These are phyloP conservation scores for Sebastes variabilis DNA, from an alignment of 2,797 vertebrate genomes.

Conservation along the genomic window DNA sequence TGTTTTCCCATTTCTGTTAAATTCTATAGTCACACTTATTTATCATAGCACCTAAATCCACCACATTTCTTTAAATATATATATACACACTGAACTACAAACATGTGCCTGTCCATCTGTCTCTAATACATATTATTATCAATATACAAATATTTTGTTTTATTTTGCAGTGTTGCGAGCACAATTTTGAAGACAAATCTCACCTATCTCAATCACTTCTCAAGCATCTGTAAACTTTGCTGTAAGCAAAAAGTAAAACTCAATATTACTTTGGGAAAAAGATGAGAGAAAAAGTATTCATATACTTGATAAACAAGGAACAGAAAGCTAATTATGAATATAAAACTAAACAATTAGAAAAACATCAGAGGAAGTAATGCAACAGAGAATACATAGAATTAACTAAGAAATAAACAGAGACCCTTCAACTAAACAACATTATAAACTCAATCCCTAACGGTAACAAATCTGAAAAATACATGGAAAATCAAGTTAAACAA, in stretches of 20 bases:
- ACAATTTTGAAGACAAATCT: slow-evolving; percentile 12
- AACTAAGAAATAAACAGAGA: neutral
- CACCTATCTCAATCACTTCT: neutral
- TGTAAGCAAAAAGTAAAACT: neutral
- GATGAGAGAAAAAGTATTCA: neutral
- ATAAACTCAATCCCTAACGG: neutral
- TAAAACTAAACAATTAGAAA: neutral
- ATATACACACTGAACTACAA: neutral
- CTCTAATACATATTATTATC: neutral
- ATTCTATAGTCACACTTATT: neutral
- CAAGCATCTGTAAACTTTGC: neutral
- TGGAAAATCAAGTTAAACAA: neutral
- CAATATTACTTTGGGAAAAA: neutral
- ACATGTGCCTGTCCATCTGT: neutral
- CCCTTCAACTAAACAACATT: neutral
- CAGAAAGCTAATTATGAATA: neutral
- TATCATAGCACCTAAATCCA: neutral
- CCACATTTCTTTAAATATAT: neutral
- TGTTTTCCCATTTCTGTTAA: neutral
- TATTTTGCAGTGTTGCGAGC: neutral
- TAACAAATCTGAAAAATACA: neutral
- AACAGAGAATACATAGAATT: neutral
- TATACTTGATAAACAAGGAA: neutral
- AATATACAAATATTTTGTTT: neutral
- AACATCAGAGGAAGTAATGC: neutral